phyloP scores from a whole-genome alignment of 2,888 invertebrate genomes.

The Crocallis elinguaria region DNA sequence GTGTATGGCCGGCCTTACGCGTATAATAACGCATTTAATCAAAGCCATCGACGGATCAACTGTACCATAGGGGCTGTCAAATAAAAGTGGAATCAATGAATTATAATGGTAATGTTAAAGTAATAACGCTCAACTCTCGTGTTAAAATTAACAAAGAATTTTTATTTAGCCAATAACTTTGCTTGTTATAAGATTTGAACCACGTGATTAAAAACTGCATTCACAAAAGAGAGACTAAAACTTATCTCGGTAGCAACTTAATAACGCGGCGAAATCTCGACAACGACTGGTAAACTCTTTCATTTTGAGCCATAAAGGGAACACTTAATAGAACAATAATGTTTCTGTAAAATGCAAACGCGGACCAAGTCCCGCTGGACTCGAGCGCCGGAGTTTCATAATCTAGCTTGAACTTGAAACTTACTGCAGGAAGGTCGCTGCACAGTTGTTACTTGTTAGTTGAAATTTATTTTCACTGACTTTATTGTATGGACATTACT shows the following conservation, averaged over 20 bases:
- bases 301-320: constrained; percentile 1
- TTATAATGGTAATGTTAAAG: too few relatives aligned
- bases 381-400: not conserved
- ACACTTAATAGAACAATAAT: constrained; percentile 9
- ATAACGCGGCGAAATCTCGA: not conserved
- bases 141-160: too few relatives aligned
- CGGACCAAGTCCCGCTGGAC: not conserved
- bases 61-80: too few relatives aligned
- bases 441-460: not conserved
- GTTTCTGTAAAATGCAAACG: not conserved
- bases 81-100: too few relatives aligned
- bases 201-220: too few relatives aligned
- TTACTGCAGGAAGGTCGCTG: not conserved
- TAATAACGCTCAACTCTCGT: too few relatives aligned
- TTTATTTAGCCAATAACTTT: too few relatives aligned
- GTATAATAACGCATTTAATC: too few relatives aligned
- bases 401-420: constrained; percentile 17
- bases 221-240: not conserved
- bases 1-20: too few relatives aligned
- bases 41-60: too few relatives aligned
- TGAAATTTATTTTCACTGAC: not conserved
- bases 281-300: not conserved
- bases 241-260: not conserved
- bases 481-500: not conserved
- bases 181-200: too few relatives aligned